phyloP scores from a whole-genome alignment of 2,888 invertebrate species.

The Arge pagana region DNA sequence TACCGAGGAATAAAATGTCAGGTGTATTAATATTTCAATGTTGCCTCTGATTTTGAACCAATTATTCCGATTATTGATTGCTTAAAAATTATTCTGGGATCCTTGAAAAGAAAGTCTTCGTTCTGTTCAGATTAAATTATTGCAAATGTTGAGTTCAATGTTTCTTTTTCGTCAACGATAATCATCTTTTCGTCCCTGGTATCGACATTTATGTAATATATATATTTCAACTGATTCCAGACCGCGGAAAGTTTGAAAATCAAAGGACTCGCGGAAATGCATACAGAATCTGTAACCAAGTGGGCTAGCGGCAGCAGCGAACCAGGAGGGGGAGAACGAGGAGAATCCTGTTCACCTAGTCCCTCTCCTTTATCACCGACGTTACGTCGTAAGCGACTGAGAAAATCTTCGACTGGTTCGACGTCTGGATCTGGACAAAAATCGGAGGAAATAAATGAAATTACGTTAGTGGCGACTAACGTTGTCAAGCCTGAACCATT shows the following conservation, averaged over 20 bases:
- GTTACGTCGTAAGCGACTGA: constrained; percentile 64
- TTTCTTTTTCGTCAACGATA: not conserved
- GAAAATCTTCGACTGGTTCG: constrained; percentile 69
- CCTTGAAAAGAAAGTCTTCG: not conserved
- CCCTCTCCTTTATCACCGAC: constrained; percentile 68
- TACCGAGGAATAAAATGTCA: no score
- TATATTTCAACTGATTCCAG: constrained; percentile 75
- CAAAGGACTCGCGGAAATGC: constrained; percentile 87
- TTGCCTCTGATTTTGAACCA: no score
- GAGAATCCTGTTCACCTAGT: constrained; percentile 51
- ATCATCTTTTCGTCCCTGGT: not conserved
- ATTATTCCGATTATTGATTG: no score
- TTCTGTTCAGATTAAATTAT: not conserved
- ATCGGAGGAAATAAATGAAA: constrained; percentile 50
- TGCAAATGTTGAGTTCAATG: not conserved
- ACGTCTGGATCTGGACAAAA: constrained; percentile 52
- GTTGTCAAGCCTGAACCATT: constrained; percentile 52
- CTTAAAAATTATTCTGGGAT: no score
- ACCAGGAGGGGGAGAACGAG: constrained; percentile 48
- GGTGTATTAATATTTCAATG: no score
- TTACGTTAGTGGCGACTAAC: constrained; percentile 52
- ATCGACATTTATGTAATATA: constrained; percentile 4
- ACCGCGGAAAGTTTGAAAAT: constrained; percentile 87
- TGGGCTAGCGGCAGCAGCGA: constrained; percentile 65
- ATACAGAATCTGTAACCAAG: constrained; percentile 74